These are phyloP conservation scores for Cryptoblepharus egeriae DNA, from an alignment of 2,797 vertebrate genomes.

Conservation along the genomic window DNA sequence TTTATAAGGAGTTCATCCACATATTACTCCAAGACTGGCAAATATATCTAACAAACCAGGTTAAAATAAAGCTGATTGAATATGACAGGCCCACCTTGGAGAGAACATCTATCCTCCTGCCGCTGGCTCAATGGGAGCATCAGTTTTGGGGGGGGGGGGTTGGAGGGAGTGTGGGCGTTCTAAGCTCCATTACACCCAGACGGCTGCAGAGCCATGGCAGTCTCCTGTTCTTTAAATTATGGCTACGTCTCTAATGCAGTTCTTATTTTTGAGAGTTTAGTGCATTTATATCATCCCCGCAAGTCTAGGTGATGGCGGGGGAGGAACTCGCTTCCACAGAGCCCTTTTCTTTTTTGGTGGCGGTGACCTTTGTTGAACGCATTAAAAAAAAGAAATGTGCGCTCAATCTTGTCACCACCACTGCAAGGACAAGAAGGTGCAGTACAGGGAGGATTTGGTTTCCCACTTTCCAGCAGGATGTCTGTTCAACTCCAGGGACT, in stretches of 20 bases:
- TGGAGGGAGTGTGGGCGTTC: accelerated
- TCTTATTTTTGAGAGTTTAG: neutral
- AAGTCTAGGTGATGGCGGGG: accelerated
- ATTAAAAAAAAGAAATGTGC: no score
- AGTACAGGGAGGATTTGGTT: neutral
- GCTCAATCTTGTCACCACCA: conserved; percentile 12
- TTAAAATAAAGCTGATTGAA: conserved; percentile 11
- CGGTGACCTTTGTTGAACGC: neutral
- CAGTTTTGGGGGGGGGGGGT: accelerated
- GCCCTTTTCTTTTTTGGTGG: neutral
- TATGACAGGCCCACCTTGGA: neutral
- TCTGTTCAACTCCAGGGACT: neutral
- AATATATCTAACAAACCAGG: neutral
- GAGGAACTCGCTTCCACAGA: neutral
- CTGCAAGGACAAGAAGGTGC: neutral
- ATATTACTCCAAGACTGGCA: conserved; percentile 10
- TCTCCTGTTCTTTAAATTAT: neutral
- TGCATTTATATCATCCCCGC: accelerated
- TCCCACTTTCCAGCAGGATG: neutral
- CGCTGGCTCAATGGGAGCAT: neutral
- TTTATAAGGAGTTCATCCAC: conserved; percentile 49
- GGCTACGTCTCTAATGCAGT: neutral
- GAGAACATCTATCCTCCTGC: neutral
- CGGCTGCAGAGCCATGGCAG: neutral
- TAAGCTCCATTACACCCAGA: accelerated